phyloP scores from a whole-genome alignment of 2,797 vertebrate genomes.

The Rachycentron canadum region DNA sequence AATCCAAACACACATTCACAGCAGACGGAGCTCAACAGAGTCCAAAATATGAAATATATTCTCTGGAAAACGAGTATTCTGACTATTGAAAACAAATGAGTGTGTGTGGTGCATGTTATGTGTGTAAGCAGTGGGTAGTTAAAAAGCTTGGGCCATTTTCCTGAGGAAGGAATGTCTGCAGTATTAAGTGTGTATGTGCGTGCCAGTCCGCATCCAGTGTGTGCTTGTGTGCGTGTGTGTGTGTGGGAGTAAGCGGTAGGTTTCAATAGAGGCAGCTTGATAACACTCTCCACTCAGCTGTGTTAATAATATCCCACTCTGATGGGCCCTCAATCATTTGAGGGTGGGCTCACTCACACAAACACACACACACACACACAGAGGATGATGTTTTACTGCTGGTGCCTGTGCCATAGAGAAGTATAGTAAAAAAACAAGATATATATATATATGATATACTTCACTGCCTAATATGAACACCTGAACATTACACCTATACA shows the following conservation, averaged over 20 bases:
- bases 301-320: constrained; percentile 80
- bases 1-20: constrained; percentile 19
- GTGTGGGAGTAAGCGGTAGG: constrained; percentile 59
- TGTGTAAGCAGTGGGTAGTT: constrained; percentile 12
- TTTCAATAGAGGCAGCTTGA: constrained; percentile 71
- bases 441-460: not conserved
- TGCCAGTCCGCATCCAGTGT: too few relatives aligned
- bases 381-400: constrained; percentile 9
- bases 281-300: constrained; percentile 75
- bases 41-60: constrained; percentile 27
- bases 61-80: not conserved
- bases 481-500: not conserved
- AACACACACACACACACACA: constrained; percentile 17
- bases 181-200: not conserved
- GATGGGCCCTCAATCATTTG: constrained; percentile 74
- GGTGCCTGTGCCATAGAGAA: constrained; percentile 12
- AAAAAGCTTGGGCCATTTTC: constrained; percentile 29
- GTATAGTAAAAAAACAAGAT: constrained; percentile 19
- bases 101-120: not conserved
- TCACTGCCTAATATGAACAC: not conserved
- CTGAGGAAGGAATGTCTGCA: constrained; percentile 34
- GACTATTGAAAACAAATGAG: not conserved
- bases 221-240: constrained; percentile 16
- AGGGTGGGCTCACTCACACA: constrained; percentile 1
- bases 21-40: not conserved